Evolutionary conservation across 2,888 invertebrate species (phyloP).

Genomic region (Apotomis capreana): DNA sequence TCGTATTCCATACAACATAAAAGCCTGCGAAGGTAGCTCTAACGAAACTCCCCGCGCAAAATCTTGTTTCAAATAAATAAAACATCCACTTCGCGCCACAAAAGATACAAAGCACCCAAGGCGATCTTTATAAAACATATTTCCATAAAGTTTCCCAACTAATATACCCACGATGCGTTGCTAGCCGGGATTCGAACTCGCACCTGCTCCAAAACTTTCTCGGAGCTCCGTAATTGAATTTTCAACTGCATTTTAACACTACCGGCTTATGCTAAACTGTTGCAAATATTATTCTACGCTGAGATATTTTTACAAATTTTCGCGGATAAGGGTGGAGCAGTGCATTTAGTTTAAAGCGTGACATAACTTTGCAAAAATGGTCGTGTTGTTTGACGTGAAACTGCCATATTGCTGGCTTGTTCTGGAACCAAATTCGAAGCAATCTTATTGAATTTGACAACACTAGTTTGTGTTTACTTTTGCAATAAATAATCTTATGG

Average conservation of each 20-base stretch:
- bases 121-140: constrained; percentile 37
- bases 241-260: constrained; percentile 39
- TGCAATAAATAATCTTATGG: too few relatives aligned
- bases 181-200: constrained; percentile 20
- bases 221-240: constrained; percentile 32
- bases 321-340: background rate
- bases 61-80: constrained; percentile 19
- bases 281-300: constrained; percentile 34
- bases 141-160: constrained; percentile 31
- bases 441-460: too few relatives aligned
- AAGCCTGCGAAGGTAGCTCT: background rate
- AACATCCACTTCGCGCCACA: constrained; percentile 24
- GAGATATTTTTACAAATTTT: constrained; percentile 25
- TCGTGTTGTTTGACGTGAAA: too few relatives aligned
- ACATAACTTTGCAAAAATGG: background rate
- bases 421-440: accelerated
- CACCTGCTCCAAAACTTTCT: constrained; percentile 36
- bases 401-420: too few relatives aligned
- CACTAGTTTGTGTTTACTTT: too few relatives aligned
- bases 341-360: background rate
- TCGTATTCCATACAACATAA: background rate
- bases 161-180: constrained; percentile 31
- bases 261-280: constrained; percentile 37
- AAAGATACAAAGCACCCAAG: constrained; percentile 26
- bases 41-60: background rate